Evolutionary conservation across 2,113 vertebrate genomes (phyloP).

Genomic region (Scytalopus superciliaris): DNA sequence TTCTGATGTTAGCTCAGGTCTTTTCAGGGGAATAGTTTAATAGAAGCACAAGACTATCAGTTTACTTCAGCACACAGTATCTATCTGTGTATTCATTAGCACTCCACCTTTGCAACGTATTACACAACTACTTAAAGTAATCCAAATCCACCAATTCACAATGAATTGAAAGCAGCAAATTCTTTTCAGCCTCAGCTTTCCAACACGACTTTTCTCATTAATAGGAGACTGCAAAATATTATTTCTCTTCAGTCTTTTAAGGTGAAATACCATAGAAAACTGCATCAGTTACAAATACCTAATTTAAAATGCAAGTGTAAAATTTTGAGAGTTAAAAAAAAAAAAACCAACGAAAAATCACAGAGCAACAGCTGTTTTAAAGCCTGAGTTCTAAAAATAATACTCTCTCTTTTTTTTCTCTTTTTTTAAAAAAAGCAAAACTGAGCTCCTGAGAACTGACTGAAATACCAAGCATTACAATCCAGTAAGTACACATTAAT

Average conservation of each 20-base stretch:
- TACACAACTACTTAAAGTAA: constrained; percentile 67
- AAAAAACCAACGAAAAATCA: too few species aligned
- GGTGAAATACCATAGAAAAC: neutral
- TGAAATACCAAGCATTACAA: neutral
- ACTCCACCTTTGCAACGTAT: constrained; percentile 55
- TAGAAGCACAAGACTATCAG: constrained; percentile 57
- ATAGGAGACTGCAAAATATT: neutral
- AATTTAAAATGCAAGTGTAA: neutral
- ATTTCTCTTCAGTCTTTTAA: neutral
- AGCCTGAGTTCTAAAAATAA: neutral
- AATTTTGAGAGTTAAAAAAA: neutral
- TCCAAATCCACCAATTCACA: constrained; percentile 62
- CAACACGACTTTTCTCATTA: constrained; percentile 12
- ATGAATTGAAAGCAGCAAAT: constrained; percentile 58
- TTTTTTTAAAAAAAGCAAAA: too few species aligned
- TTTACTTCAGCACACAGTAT: constrained; percentile 72
- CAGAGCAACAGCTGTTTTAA: neutral
- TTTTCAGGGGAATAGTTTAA: constrained; percentile 53
- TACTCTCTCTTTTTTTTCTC: too few species aligned
- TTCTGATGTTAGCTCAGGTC: constrained; percentile 57
- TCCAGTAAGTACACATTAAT: neutral
- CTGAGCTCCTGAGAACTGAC: neutral
- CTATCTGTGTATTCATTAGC: constrained; percentile 59
- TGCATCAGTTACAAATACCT: neutral
- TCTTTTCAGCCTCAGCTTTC: constrained; percentile 50